These are phyloP conservation scores for Nicator chloris DNA, from an alignment of 2,113 vertebrate genomes.

Conservation along the genomic window DNA sequence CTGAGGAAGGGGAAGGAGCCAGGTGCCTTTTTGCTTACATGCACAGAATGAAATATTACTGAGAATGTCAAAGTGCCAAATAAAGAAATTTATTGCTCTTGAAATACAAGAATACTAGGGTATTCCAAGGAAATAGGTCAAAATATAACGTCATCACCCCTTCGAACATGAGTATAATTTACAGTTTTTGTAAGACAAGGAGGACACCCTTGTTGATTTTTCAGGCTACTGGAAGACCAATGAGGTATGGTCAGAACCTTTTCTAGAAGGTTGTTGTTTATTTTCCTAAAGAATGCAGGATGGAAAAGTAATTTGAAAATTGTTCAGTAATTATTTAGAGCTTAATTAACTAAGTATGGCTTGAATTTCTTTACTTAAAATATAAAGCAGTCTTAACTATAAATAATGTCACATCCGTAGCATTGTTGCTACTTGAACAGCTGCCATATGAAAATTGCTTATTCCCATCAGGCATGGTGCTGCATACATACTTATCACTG, in stretches of 20 bases:
- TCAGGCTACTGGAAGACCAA: background rate
- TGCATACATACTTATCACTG: background rate
- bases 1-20: background rate
- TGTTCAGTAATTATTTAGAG: background rate
- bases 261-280: background rate
- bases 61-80: background rate
- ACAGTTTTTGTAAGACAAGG: background rate
- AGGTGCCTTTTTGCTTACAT: background rate
- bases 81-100: background rate
- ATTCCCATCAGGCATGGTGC: background rate
- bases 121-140: background rate
- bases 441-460: background rate
- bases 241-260: background rate
- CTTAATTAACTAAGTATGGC: background rate
- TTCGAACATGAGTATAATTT: background rate
- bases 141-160: background rate
- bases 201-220: background rate
- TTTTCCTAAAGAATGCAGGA: background rate
- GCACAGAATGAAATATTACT: background rate
- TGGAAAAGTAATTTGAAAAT: background rate
- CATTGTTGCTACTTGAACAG: background rate
- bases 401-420: background rate
- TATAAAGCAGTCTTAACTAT: background rate
- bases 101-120: background rate
- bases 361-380: background rate